A percentile compares a stretch with the other conserved stretches of the same genome.
Conservation (phyloP, 2,113 vertebrate species). For the Colinus virginianus region DNA sequence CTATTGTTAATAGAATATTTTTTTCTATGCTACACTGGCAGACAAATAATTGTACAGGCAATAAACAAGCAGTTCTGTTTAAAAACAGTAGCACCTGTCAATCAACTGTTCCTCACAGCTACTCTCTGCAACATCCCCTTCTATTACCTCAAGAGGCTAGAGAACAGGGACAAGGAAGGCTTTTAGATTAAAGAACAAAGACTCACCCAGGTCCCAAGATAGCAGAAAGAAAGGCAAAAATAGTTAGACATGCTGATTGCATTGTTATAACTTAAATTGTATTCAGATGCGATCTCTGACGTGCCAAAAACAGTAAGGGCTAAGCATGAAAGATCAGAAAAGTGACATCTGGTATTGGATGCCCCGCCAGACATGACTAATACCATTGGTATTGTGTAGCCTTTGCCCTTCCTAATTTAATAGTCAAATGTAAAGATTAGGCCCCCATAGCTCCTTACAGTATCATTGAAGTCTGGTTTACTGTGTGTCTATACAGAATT, state of each 20-base stretch:
- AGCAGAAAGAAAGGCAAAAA: conserved; percentile 69
- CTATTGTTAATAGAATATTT: neutral
- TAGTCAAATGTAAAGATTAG: conserved; percentile 78
- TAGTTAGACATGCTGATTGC: conserved; percentile 75
- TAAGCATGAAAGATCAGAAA: conserved; percentile 79
- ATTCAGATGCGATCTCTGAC: conserved; percentile 79
- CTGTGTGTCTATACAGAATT: conserved; percentile 46
- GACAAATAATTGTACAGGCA: conserved; percentile 2
- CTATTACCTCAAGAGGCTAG: conserved; percentile 45
- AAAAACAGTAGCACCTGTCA: conserved; percentile 68
- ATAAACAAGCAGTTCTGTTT: conserved; percentile 31
- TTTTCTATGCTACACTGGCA: neutral
- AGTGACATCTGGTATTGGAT: conserved; percentile 83
- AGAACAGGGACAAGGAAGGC: neutral
- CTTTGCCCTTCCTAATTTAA: conserved; percentile 79
- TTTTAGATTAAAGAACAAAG: conserved; percentile 64
- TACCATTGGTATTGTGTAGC: conserved; percentile 81
- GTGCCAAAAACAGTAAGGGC: conserved; percentile 79
- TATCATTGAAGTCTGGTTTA: conserved; percentile 52
- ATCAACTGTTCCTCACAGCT: conserved; percentile 20
- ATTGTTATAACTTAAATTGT: conserved; percentile 82
- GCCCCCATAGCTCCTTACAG: conserved; percentile 12
- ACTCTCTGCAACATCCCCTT: neutral
- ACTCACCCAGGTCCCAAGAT: conserved; percentile 66
- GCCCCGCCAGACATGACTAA: conserved; percentile 84